Conservation (phyloP, 2,113 vertebrate genomes). For the Heterotis niloticus region DNA sequence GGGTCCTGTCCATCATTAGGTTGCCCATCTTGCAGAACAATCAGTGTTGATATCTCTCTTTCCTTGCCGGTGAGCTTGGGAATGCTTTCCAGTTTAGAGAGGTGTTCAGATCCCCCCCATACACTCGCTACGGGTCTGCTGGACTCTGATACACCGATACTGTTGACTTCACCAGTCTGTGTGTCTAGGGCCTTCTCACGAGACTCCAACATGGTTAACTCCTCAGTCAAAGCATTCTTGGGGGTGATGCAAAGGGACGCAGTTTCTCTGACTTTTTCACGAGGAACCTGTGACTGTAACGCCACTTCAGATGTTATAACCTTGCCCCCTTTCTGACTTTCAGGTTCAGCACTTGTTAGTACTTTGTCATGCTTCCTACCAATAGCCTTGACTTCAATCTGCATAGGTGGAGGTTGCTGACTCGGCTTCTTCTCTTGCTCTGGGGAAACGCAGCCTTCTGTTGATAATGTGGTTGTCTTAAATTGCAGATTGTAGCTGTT, state of each 20-base stretch:
- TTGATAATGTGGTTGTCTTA: slow-evolving; percentile 37
- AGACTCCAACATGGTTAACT: slow-evolving; percentile 20
- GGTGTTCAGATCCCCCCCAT: slow-evolving; percentile 38
- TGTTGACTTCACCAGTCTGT: slow-evolving; percentile 27
- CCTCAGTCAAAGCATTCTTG: slow-evolving; percentile 20
- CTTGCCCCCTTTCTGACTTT: slow-evolving; percentile 33
- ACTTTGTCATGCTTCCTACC: slow-evolving; percentile 59
- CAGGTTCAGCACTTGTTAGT: slow-evolving; percentile 20
- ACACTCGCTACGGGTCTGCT: slow-evolving; percentile 25
- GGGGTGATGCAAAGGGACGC: slow-evolving; percentile 27
- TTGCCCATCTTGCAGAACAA: slow-evolving; percentile 57
- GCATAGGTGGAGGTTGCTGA: slow-evolving; percentile 50
- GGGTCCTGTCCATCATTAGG: slow-evolving; percentile 36
- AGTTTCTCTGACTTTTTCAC: slow-evolving; percentile 28
- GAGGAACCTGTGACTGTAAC: slow-evolving; percentile 20
- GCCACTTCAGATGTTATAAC: slow-evolving; percentile 11
- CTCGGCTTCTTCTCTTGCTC: slow-evolving; percentile 35
- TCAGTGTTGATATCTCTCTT: slow-evolving; percentile 62
- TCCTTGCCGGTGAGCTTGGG: slow-evolving; percentile 61
- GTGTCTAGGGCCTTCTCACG: slow-evolving; percentile 18
- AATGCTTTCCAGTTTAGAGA: slow-evolving; percentile 47
- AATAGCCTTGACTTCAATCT: slow-evolving; percentile 69
- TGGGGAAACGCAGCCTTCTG: slow-evolving; percentile 35
- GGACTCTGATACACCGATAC: slow-evolving; percentile 29
- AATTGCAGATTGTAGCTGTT: slow-evolving; percentile 80